Conservation (phyloP, 2,797 vertebrate genomes). For the Falco biarmicus region DNA sequence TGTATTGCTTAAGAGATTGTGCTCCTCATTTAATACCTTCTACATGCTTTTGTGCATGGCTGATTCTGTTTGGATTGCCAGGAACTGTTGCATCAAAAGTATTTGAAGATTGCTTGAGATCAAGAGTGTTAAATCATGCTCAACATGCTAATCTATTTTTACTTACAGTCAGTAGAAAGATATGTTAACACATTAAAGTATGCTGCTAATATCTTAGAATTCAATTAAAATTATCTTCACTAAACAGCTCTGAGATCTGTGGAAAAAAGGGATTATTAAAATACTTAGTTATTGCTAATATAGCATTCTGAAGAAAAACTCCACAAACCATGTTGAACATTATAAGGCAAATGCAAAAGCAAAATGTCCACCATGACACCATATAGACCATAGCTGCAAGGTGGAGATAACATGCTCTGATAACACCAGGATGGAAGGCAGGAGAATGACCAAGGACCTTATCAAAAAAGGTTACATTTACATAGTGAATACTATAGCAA, state of each 20-base stretch:
- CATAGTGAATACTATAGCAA: background rate
- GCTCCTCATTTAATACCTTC: background rate
- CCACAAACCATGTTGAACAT: background rate
- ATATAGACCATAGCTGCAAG: background rate
- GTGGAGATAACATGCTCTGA: background rate
- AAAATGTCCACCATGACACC: background rate
- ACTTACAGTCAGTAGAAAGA: background rate
- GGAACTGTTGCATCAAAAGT: background rate
- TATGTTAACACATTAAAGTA: background rate
- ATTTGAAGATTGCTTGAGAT: background rate
- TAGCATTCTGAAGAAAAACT: background rate
- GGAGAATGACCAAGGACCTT: background rate
- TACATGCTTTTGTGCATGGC: conserved; percentile 21
- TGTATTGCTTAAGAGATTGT: background rate
- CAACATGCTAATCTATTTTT: background rate
- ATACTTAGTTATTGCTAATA: background rate
- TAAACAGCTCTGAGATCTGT: background rate
- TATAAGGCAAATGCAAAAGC: background rate
- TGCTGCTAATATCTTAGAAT: background rate
- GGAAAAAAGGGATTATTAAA: background rate
- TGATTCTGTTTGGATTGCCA: background rate
- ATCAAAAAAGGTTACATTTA: background rate
- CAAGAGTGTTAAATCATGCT: background rate
- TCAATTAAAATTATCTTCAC: background rate
- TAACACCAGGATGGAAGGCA: background rate